Percentiles rank a stretch among this genome's conserved stretches.
phyloP scores from a whole-genome alignment of 2,888 invertebrate genomes.

The Octonoba sinensis region DNA sequence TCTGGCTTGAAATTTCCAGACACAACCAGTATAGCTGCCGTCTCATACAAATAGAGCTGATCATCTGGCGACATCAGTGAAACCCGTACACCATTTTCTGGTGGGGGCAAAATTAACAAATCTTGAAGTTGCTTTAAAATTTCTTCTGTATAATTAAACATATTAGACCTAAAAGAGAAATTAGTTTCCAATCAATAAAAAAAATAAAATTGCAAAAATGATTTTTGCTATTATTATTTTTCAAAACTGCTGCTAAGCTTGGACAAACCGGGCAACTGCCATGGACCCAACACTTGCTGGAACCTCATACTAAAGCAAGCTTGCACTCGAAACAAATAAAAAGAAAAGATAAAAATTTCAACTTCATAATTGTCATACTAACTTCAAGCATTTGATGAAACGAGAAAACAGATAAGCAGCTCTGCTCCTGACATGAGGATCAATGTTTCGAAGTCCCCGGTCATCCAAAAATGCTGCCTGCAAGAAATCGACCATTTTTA shows the following conservation, averaged over 20 bases:
- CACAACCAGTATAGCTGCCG: slow-evolving; percentile 75
- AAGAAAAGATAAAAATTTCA: too few relatives aligned
- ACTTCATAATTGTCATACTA: slow-evolving; percentile 68
- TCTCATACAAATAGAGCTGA: slow-evolving; percentile 76
- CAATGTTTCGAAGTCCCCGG: slow-evolving; percentile 73
- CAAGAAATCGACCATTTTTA: neutral
- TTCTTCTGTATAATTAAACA: slow-evolving; percentile 73
- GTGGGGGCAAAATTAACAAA: slow-evolving; percentile 73
- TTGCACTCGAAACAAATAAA: neutral
- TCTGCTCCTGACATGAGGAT: slow-evolving; percentile 74
- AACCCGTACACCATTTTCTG: slow-evolving; percentile 68
- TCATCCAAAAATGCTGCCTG: slow-evolving; percentile 74
- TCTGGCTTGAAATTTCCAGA: slow-evolving; percentile 72
- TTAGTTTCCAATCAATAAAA: too few relatives aligned
- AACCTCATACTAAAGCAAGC: neutral
- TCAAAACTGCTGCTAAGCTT: too few relatives aligned
- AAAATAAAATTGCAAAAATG: too few relatives aligned
- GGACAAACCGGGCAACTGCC: neutral
- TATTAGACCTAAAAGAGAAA: slow-evolving; percentile 69
- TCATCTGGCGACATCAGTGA: slow-evolving; percentile 71
- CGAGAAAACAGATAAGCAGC: slow-evolving; percentile 75
- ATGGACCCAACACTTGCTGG: neutral
- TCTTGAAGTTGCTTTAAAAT: slow-evolving; percentile 74
- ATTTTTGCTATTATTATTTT: too few relatives aligned
- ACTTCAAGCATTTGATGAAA: slow-evolving; percentile 75